Conservation (phyloP, 2,888 invertebrate genomes). For the Anodontia alba region DNA sequence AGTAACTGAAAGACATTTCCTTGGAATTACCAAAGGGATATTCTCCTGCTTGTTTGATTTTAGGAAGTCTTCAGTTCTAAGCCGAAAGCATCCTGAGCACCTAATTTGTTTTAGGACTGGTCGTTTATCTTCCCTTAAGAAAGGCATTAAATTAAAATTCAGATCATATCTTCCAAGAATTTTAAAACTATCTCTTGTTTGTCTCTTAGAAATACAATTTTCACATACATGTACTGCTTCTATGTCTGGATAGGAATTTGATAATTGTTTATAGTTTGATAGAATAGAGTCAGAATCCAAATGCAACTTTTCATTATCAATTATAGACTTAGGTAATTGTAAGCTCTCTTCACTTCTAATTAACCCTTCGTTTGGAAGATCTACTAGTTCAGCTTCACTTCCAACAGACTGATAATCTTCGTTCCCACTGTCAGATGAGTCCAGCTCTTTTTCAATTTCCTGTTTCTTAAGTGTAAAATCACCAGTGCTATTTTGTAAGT, state of each 20-base stretch:
- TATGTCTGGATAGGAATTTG: not conserved
- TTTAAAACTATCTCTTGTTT: not conserved
- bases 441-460: not conserved
- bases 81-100: not conserved
- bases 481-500: not conserved
- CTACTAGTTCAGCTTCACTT: not conserved
- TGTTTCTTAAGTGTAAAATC: not conserved
- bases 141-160: not conserved
- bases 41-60: not conserved
- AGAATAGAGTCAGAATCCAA: not conserved
- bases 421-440: conserved; percentile 2
- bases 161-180: not conserved
- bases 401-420: conserved; percentile 11
- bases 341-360: not conserved
- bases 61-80: not conserved
- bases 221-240: not conserved
- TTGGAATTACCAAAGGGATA: not conserved
- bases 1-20: not conserved
- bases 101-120: not conserved
- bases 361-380: not conserved
- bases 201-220: not conserved
- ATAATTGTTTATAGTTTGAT: not conserved
- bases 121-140: not conserved
- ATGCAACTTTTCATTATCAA: no score
- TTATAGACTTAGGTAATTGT: no score